Base-by-base conservation (phyloP, 2,888 invertebrate species). In the Steinernema scapterisci region DNA sequence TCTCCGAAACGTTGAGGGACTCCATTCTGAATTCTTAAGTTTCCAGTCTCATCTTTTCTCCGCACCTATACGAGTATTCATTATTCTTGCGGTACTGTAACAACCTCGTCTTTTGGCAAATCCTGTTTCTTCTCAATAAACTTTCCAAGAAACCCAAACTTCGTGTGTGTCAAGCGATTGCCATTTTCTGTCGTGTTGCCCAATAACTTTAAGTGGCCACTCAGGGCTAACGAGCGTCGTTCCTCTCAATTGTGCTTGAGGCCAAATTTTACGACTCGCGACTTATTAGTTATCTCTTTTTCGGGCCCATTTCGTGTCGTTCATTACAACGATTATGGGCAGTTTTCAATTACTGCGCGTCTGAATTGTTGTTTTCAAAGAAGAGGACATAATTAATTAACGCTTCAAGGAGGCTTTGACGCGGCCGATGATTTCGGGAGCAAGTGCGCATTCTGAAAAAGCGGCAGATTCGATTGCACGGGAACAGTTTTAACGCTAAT, bases 1-100 rank as follows among this genome's bases (percentile, higher is more conserved):
- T 82, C 75, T 78, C 82, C 16, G 80, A 82, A 51, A 79, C 78
- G 5, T 74, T 82, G 9, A 75, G 81, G 23, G 81, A 82, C 73
- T 79, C 80, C 71, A 79, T 82, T 46, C 75, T 82, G 51, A 80
- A 82, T 31, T 63, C 63, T 13, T 63, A 16, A 63, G 48, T 48
- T 3, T 5, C 27, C 9, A 63, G 63, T 31, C 31, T 25, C 1
- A 31, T 16, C 31, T 25, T 31, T 38, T 31, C 63, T 16, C 1
- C 16, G 21, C 63, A 3, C 6, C 23, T 16, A 63, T 63, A 63
- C 63, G 63, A 63, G 63, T 63, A 63, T 27, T 63, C n/a, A 63
- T 25, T 25, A 31, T 9, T 27, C 25, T 63, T 63, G 63, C n/a
- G 63, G 31, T 63, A 31, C 31, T 16, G 16, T 63, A 6, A 63